A percentile compares a stretch with the other conserved stretches of the same genome.
Evolutionary conservation across 1,140 invertebrate species (phyloP).

Genomic region (Drosophila auraria): DNA sequence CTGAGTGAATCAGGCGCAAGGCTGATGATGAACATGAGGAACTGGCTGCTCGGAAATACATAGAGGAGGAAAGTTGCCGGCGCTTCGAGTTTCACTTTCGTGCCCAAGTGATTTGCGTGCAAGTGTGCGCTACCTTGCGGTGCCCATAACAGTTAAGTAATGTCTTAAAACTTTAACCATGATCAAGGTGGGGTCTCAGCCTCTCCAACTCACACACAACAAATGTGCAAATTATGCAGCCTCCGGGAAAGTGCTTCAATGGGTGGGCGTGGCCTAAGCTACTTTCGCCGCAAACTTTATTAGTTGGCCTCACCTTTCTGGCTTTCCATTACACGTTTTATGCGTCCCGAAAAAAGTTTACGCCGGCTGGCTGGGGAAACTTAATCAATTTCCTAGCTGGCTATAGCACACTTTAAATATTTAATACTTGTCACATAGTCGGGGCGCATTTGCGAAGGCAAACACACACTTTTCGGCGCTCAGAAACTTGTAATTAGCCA

Average conservation of each 20-base stretch:
- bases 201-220: constrained; percentile 45
- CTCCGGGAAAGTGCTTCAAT: constrained; percentile 40
- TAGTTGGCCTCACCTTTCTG: constrained; percentile 73
- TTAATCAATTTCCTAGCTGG: constrained; percentile 69
- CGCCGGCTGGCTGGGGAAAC: constrained; percentile 48
- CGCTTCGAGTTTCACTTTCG: constrained; percentile 76
- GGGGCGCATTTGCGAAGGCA: constrained; percentile 9
- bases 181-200: constrained; percentile 43
- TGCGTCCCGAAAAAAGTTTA: constrained; percentile 40
- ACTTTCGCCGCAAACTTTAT: constrained; percentile 69
- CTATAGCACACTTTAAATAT: constrained; percentile 65
- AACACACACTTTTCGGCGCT: neutral
- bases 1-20: constrained; percentile 49
- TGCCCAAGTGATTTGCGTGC: constrained; percentile 73
- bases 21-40: constrained; percentile 30
- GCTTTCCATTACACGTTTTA: constrained; percentile 60
- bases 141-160: constrained; percentile 82
- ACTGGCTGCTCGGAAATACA: constrained; percentile 21
- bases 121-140: constrained; percentile 63
- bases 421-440: constrained; percentile 46
- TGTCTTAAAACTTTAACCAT: constrained; percentile 75
- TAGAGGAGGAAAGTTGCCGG: constrained; percentile 45
- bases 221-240: constrained; percentile 72
- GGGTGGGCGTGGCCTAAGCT: constrained; percentile 70
- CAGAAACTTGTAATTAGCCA: constrained; percentile 56